These are phyloP conservation scores for Therioaphis trifolii DNA, from an alignment of 2,888 invertebrate species.

Conservation along the genomic window DNA sequence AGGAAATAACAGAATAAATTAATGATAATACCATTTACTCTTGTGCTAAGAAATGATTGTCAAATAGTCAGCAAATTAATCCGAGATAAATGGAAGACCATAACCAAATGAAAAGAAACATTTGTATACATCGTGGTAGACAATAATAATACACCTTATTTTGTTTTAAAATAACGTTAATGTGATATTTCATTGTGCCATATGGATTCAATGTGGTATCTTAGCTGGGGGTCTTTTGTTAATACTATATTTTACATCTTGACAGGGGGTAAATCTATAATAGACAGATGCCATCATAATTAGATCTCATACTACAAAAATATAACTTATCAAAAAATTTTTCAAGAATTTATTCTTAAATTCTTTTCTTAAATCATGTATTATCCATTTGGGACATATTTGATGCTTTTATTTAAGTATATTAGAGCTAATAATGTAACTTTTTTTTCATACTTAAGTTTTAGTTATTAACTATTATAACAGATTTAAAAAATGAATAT, in stretches of 20 bases:
- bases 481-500: too few relatives aligned
- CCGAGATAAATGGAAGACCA: neutral
- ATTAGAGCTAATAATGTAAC: too few relatives aligned
- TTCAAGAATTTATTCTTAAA: neutral
- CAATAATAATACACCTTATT: slow-evolving; percentile 6
- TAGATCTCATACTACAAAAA: neutral
- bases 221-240: slow-evolving; percentile 51
- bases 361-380: neutral
- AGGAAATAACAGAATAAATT: neutral
- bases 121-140: neutral
- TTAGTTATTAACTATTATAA: too few relatives aligned
- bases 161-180: slow-evolving; percentile 39
- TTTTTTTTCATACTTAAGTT: too few relatives aligned
- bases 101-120: slow-evolving; percentile 14
- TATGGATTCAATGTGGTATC: slow-evolving; percentile 56
- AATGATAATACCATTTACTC: neutral
- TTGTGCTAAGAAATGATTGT: neutral
- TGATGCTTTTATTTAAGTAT: too few relatives aligned
- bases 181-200: slow-evolving; percentile 33
- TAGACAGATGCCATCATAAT: slow-evolving; percentile 16
- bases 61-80: neutral
- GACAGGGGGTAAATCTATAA: slow-evolving; percentile 37
- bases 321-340: neutral
- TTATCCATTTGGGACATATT: neutral
- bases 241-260: slow-evolving; percentile 46